Conservation (phyloP, 2,113 vertebrate species). For the Ginglymostoma cirratum region DNA sequence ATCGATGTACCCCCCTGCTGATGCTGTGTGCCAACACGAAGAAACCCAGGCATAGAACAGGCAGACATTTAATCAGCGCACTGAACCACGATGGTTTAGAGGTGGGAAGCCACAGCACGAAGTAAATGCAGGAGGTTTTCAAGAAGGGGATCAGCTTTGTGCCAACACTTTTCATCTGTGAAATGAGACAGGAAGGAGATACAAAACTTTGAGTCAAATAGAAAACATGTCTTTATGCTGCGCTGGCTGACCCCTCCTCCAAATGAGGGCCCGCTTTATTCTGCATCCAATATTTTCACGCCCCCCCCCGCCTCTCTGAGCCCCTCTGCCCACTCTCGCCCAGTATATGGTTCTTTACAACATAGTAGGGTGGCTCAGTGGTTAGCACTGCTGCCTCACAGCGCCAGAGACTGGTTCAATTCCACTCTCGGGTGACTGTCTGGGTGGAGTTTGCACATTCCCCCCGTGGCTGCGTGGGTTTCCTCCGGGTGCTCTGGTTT, state of each 20-base stretch:
- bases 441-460: no score
- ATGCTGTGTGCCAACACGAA: constrained; percentile 26
- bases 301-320: no score
- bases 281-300: not conserved
- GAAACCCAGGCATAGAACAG: constrained; percentile 50
- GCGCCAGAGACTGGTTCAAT: no score
- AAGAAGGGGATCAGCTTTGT: constrained; percentile 59
- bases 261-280: not conserved
- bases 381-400: no score
- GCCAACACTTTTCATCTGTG: constrained; percentile 45
- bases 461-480: no score
- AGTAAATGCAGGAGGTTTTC: constrained; percentile 55
- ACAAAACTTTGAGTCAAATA: not conserved
- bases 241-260: no score
- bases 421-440: no score
- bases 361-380: no score
- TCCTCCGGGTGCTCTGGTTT: no score
- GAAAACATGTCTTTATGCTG: not conserved
- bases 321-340: no score
- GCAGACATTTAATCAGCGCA: constrained; percentile 63
- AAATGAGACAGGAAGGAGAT: constrained; percentile 36
- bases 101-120: constrained; percentile 55
- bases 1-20: constrained; percentile 43
- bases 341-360: no score
- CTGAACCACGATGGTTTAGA: constrained; percentile 46